phyloP scores from a whole-genome alignment of 2,888 invertebrate species.

The Epinotia demarniana region DNA sequence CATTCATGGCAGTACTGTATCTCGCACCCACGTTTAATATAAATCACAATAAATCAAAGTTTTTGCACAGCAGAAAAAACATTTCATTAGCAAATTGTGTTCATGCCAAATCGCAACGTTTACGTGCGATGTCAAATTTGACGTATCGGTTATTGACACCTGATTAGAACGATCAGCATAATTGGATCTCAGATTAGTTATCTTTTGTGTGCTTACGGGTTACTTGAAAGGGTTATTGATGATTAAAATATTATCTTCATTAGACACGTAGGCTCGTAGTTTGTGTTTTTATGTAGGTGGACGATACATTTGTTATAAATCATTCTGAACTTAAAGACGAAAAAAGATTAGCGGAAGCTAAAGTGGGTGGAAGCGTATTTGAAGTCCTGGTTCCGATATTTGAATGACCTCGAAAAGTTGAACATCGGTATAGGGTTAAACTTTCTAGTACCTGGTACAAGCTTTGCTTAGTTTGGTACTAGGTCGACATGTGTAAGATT shows the following conservation, averaged over 20 bases:
- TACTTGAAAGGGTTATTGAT: conserved; percentile 19
- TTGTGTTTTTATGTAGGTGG: conserved; percentile 15
- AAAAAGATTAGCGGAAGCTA: neutral
- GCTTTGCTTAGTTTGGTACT: too few species aligned
- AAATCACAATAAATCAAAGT: conserved; percentile 69
- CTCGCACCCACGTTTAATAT: conserved; percentile 57
- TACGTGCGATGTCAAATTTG: conserved; percentile 43
- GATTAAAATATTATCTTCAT: conserved; percentile 22
- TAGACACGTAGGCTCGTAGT: conserved; percentile 10
- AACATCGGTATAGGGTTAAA: too few species aligned
- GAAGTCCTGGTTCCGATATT: too few species aligned
- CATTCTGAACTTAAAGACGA: neutral
- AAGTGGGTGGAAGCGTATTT: neutral
- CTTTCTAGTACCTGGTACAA: too few species aligned
- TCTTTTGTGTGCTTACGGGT: conserved; percentile 17
- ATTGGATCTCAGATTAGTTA: conserved; percentile 41
- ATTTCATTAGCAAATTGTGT: conserved; percentile 65
- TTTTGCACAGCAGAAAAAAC: conserved; percentile 60
- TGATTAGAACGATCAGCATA: conserved; percentile 23
- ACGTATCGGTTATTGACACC: conserved; percentile 43
- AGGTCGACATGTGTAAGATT: too few species aligned
- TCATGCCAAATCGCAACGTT: conserved; percentile 58
- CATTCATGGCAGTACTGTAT: conserved; percentile 53
- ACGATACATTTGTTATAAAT: neutral
- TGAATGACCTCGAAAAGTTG: too few species aligned